phyloP scores from a whole-genome alignment of 2,888 invertebrate genomes.

The Pedicia rivosa region DNA sequence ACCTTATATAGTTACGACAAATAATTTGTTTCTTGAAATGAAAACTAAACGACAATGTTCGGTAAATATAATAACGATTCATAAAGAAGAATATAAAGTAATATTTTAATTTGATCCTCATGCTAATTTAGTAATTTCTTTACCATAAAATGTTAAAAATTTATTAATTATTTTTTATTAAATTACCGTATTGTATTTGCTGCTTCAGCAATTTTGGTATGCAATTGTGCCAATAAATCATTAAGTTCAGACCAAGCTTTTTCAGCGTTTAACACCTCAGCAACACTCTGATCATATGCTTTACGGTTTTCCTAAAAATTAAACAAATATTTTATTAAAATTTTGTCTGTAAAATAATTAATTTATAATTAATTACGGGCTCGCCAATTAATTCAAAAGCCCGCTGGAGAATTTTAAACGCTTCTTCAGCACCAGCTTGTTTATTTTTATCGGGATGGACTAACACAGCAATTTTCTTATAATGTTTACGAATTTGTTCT shows the following conservation, averaged over 20 bases:
- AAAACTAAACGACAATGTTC: no score
- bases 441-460: slow-evolving; percentile 95
- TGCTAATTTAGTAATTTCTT: no score
- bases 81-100: not conserved
- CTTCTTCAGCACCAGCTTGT: slow-evolving; percentile 89
- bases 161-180: no score
- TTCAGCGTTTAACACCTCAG: slow-evolving; percentile 64
- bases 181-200: slow-evolving; percentile 66
- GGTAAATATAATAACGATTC: not conserved
- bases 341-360: slow-evolving; percentile 3
- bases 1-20: no score
- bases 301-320: slow-evolving; percentile 59
- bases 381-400: slow-evolving; percentile 91
- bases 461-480: slow-evolving; percentile 81
- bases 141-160: no score
- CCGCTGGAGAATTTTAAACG: slow-evolving; percentile 88
- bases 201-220: slow-evolving; percentile 88
- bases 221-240: slow-evolving; percentile 70
- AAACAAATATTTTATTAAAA: slow-evolving; percentile 29
- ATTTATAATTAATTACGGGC: no score
- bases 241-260: slow-evolving; percentile 81
- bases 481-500: slow-evolving; percentile 88
- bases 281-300: slow-evolving; percentile 55
- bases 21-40: no score
- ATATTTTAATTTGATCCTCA: no score